phyloP scores from a whole-genome alignment of 2,797 vertebrate species.

The Cephalopachus bancanus region DNA sequence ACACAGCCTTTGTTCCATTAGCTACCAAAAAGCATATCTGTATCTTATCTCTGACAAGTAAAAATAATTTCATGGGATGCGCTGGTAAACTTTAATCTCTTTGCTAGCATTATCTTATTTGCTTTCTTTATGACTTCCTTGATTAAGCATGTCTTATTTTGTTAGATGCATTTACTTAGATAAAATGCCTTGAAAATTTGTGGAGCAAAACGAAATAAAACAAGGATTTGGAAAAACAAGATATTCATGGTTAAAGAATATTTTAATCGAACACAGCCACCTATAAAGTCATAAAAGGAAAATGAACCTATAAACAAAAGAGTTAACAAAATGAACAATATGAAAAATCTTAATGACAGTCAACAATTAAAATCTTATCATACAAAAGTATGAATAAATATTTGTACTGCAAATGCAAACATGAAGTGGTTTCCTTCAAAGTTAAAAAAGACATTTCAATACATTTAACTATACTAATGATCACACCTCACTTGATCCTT shows the following conservation, averaged over 20 bases:
- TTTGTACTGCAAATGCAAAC: conserved; percentile 9
- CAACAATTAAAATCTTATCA: conserved; percentile 42
- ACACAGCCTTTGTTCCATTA: not conserved
- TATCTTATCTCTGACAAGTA: conserved; percentile 16
- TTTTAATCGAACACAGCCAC: conserved; percentile 34
- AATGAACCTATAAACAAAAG: conserved; percentile 42
- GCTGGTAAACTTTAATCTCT: conserved; percentile 41
- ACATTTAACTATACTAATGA: not conserved
- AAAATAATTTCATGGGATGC: conserved; percentile 22
- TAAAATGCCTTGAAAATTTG: conserved; percentile 32
- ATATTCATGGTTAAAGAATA: not conserved
- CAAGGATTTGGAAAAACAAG: conserved; percentile 59
- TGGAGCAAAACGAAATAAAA: conserved; percentile 36
- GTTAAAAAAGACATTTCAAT: conserved; percentile 37
- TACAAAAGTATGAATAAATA: conserved; percentile 51
- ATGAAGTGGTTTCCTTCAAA: conserved; percentile 33
- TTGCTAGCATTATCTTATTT: not conserved
- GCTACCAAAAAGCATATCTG: not conserved
- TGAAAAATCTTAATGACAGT: conserved; percentile 59
- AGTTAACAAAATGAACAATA: conserved; percentile 12
- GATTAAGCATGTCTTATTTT: conserved; percentile 39
- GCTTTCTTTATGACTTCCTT: conserved; percentile 50
- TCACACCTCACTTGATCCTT: not conserved
- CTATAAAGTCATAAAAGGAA: not conserved
- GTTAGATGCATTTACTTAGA: not conserved